phyloP scores from a whole-genome alignment of 2,113 vertebrate genomes.

The Cyanoderma ruficeps region DNA sequence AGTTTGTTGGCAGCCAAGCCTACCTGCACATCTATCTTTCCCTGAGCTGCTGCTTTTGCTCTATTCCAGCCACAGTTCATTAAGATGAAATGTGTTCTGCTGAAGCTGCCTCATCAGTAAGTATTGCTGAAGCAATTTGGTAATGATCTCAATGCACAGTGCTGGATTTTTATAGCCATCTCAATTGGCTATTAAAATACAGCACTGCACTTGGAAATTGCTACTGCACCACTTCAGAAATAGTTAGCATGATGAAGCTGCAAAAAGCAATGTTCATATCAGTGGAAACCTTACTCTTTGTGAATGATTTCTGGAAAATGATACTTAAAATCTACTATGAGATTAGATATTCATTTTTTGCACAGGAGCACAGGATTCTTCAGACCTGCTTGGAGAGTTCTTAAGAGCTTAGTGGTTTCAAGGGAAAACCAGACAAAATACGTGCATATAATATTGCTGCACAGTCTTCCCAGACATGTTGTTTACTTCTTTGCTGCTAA shows the following conservation, averaged over 20 bases:
- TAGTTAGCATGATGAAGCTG: not conserved
- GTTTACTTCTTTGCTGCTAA: not conserved
- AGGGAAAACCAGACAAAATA: not conserved
- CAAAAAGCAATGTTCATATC: not conserved
- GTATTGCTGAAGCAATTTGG: slow-evolving; percentile 56
- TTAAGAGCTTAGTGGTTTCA: not conserved
- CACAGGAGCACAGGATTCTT: not conserved
- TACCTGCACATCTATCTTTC: not conserved
- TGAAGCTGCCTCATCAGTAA: slow-evolving; percentile 56
- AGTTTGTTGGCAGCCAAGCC: not conserved
- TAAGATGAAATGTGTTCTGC: slow-evolving; percentile 18
- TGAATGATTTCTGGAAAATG: slow-evolving; percentile 1
- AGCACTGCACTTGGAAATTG: slow-evolving; percentile 39
- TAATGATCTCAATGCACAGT: slow-evolving; percentile 47
- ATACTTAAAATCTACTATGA: not conserved
- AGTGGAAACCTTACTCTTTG: not conserved
- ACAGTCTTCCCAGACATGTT: not conserved
- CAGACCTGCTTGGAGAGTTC: not conserved
- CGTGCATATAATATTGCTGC: not conserved
- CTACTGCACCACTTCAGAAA: slow-evolving; percentile 30
- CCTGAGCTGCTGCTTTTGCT: not conserved
- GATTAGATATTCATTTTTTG: not conserved
- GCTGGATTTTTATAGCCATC: slow-evolving; percentile 47
- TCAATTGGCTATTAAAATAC: slow-evolving; percentile 60
- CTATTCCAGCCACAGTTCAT: slow-evolving; percentile 11